Conservation (phyloP, 2,113 vertebrate genomes). For the Vimba vimba region DNA sequence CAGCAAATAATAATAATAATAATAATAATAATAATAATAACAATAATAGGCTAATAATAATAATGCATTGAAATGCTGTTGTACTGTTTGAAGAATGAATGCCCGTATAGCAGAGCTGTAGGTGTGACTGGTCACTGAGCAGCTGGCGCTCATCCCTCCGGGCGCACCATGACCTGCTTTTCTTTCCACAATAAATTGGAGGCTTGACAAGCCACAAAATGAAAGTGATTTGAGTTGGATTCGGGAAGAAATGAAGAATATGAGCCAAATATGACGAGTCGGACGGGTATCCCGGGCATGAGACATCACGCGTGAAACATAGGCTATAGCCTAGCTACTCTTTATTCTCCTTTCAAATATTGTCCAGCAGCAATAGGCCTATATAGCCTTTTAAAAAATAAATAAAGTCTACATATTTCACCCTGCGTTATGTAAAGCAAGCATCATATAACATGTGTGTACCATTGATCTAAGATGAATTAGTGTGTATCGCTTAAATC, state of each 20-base stretch:
- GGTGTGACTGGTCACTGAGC: slow-evolving; percentile 78
- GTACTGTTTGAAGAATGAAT: slow-evolving; percentile 60
- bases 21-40: not conserved
- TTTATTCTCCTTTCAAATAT: not conserved
- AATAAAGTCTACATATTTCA: not conserved
- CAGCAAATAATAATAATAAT: too few species aligned
- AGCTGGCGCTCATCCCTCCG: slow-evolving; percentile 76
- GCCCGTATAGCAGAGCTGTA: slow-evolving; percentile 66
- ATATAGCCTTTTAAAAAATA: not conserved
- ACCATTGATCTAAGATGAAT: not conserved
- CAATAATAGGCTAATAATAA: slow-evolving; percentile 58
- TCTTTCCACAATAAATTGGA: slow-evolving; percentile 75
- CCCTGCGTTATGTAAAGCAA: not conserved
- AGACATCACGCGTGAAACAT: slow-evolving; percentile 51
- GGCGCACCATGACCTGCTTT: slow-evolving; percentile 77
- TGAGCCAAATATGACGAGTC: slow-evolving; percentile 72
- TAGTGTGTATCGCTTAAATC: not conserved
- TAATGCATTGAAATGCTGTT: slow-evolving; percentile 56
- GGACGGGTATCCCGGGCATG: slow-evolving; percentile 53
- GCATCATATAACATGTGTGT: not conserved
- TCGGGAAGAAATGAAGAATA: slow-evolving; percentile 73
- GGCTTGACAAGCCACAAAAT: slow-evolving; percentile 72
- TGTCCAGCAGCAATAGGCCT: not conserved
- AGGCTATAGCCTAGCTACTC: not conserved
- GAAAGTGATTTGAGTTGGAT: slow-evolving; percentile 72